Base-by-base conservation (phyloP, 1,140 invertebrate genomes). In the Heliconius himera region DNA sequence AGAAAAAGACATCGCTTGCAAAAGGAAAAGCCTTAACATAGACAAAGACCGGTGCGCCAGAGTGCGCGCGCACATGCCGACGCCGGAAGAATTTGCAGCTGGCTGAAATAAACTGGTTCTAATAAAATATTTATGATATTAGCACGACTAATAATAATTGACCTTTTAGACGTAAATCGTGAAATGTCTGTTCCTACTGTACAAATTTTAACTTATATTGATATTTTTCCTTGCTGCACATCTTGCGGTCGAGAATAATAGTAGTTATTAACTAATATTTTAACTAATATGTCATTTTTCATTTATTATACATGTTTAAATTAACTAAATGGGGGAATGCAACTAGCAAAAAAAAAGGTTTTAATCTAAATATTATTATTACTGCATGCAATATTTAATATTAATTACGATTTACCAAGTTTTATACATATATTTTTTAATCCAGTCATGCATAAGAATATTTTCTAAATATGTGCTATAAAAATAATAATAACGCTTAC, bases 1-100 rank as follows among this genome's bases (percentile, higher is more conserved):
- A 26, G 97, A 97, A 90, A 95, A 96, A 20, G 96, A 97, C 86
- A 96, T 97, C 56, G 96, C 96, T 82, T 94, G 97, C 20, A 97
- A 97, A 87, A 95, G 96, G 46, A 97, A 97, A 89, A 96, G 96
- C 26, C 85, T 97, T 1, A 96, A 95, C 77, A 96, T 97, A 76
- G 97, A 97, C 84, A 93, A 95, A 81, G 96, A 97, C 73, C 95
- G 97, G 70, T 96, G 96, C 79, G 95, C 95, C 83, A 85, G 94
- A 29, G 93, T 97, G 1, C 92, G 97, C 13, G 96, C 96, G 0
- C 95, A 96, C 82, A 97, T 96, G 95, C 97, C 97, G 1, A 96
- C 96, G 0, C 94, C 96, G 11, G 95, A 96, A 74, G 95, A 96
- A 70, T 94, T 97, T 18, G 96, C 95, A 38, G 93, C 71, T 26